Conservation (phyloP, 2,888 invertebrate genomes). For the Heterodera filipjevi region DNA sequence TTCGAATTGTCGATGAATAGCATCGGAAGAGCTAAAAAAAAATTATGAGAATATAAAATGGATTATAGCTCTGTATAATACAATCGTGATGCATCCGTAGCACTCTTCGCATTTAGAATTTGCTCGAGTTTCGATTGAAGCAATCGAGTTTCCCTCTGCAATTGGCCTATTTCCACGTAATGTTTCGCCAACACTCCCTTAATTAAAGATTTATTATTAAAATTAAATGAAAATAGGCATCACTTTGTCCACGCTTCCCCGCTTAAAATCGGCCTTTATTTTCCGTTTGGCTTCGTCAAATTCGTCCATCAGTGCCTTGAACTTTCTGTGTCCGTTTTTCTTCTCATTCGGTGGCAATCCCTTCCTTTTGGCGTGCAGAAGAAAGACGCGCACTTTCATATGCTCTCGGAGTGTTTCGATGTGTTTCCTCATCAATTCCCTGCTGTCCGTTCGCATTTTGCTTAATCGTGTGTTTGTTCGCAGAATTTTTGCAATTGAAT, state of each 20-base stretch:
- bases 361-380: constrained; percentile 11
- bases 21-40: not conserved
- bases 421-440: not conserved
- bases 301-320: constrained; percentile 21
- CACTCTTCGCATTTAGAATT: not conserved
- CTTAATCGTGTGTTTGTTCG: no score
- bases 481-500: no score
- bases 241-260: not conserved
- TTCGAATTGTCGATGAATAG: not conserved
- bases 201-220: not conserved
- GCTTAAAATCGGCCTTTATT: constrained; percentile 18
- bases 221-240: not conserved
- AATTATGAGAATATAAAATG: not conserved
- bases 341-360: not conserved
- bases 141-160: constrained; percentile 17
- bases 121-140: not conserved
- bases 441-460: constrained; percentile 9
- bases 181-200: constrained; percentile 5
- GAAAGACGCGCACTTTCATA: constrained; percentile 20
- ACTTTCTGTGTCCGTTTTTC: constrained; percentile 8
- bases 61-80: not conserved
- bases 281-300: constrained; percentile 18
- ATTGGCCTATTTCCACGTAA: constrained; percentile 16
- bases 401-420: constrained; percentile 27
- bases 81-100: not conserved